Percentiles rank a stretch among this genome's conserved stretches.
phyloP scores from a whole-genome alignment of 2,888 invertebrate species.

The Caenorhabditis becei region DNA sequence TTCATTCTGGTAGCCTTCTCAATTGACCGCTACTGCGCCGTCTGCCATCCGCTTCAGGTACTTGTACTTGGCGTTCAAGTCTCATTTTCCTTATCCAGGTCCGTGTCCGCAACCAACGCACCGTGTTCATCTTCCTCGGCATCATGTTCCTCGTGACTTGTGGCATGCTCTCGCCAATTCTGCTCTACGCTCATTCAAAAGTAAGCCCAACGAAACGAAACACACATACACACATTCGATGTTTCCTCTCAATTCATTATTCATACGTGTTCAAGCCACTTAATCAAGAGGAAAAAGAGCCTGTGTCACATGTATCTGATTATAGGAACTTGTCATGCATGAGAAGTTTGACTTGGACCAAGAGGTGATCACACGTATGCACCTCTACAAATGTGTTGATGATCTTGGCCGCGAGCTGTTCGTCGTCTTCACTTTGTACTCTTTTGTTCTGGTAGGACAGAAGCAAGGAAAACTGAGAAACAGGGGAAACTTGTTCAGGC shows the following conservation, averaged over 20 bases:
- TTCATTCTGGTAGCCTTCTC: constrained; percentile 74
- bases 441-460: constrained; percentile 70
- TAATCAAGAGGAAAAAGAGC: constrained; percentile 5
- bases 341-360: constrained; percentile 65
- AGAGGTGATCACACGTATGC: constrained; percentile 67
- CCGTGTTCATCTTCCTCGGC: constrained; percentile 64
- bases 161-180: constrained; percentile 69
- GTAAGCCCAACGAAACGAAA: constrained; percentile 29
- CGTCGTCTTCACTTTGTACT: constrained; percentile 69
- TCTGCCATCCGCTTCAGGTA: constrained; percentile 73
- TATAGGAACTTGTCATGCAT: constrained; percentile 70
- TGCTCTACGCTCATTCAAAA: constrained; percentile 73
- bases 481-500: constrained; percentile 59
- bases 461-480: constrained; percentile 15
- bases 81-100: constrained; percentile 61
- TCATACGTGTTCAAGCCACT: constrained; percentile 20
- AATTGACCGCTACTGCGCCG: constrained; percentile 72
- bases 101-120: constrained; percentile 64
- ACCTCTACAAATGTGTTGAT: constrained; percentile 74
- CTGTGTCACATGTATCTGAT: constrained; percentile 11
- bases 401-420: constrained; percentile 70
- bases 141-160: constrained; percentile 69
- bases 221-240: not conserved
- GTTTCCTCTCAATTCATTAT: constrained; percentile 2
- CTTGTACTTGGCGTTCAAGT: not conserved